These are phyloP conservation scores for Sphaeramia orbicularis DNA, from an alignment of 2,797 vertebrate species.

Conservation along the genomic window DNA sequence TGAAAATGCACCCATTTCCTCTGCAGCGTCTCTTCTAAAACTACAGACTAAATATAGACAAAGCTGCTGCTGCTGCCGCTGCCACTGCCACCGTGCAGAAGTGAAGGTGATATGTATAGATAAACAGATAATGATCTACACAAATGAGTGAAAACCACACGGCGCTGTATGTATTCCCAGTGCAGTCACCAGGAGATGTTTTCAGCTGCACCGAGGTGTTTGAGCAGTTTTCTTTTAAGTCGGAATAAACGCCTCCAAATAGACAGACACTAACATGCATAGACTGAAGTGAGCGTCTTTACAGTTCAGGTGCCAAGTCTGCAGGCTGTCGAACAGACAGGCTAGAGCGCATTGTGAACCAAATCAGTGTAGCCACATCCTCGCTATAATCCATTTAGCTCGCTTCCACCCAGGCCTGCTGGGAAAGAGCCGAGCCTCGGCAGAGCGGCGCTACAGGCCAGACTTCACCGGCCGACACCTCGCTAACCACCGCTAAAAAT, in stretches of 20 bases:
- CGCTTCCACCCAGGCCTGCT: constrained; percentile 29
- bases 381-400: constrained; percentile 48
- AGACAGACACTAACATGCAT: constrained; percentile 21
- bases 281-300: constrained; percentile 11
- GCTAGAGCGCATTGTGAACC: constrained; percentile 39
- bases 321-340: constrained; percentile 40
- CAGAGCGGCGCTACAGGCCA: constrained; percentile 20
- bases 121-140: too few species aligned
- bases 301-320: constrained; percentile 32
- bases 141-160: too few species aligned
- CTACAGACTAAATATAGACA: too few species aligned
- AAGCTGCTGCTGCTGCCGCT: too few species aligned
- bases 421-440: constrained; percentile 24
- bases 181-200: background rate
- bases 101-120: too few species aligned
- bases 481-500: constrained; percentile 37
- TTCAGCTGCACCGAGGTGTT: constrained; percentile 3
- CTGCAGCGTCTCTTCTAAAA: too few species aligned
- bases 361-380: constrained; percentile 53
- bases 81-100: too few species aligned
- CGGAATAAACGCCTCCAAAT: constrained; percentile 6
- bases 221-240: constrained; percentile 3
- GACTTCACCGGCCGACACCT: background rate
- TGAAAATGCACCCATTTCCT: too few species aligned
- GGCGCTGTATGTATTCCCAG: too few species aligned